Evolutionary conservation across 2,113 vertebrate genomes (phyloP), one percentile per base, ranked within the genome.

Genomic region (Dromas ardeola): DNA sequence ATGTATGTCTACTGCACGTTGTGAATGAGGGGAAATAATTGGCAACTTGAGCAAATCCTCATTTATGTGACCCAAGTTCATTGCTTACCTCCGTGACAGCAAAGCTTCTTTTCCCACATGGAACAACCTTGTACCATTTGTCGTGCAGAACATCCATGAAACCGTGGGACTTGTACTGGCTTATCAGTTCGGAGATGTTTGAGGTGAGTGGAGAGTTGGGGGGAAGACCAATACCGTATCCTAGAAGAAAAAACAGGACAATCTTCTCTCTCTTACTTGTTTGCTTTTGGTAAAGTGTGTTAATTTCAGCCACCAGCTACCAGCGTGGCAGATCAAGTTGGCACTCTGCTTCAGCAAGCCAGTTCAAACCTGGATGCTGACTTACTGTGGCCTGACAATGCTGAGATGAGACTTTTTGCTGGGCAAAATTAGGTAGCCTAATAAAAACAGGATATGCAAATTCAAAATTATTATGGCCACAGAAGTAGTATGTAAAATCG

Each of bases 101-200:
- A 34, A 99, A 99, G 91, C 99, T 99, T 96, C 99, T 98, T 98
- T 99, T 99, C 42, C 99, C 99, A 50, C 99, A 99, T 9, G 99
- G 99, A 71, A 99, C 99, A 45, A 99, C 98, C 95, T 99, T 99
- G 98, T 99, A 99, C 99, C 99, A 99, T 96, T 99, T 99, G 98
- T 99, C 99, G 6, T 99, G 99, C 38, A 99, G 98, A 97, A 98
- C 98, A 95, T 99, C 99, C 99, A 99, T 99, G 98, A 99, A 99
- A 70, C 99, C 99, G 0, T 99, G 99, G 8, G 99, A 99, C 98
- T 99, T 99, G 98, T 99, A 99, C 77, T 99, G 99, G 97, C 99
- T 99, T 93, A 99, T 99, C 62, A 99, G 97, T 94, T 99, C 99
- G 0, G 99, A 99, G 97, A 99, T 98, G 93, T 99, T 99, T 95